Base-by-base conservation (phyloP, 2,797 vertebrate species). In the Anas bahamensis region DNA sequence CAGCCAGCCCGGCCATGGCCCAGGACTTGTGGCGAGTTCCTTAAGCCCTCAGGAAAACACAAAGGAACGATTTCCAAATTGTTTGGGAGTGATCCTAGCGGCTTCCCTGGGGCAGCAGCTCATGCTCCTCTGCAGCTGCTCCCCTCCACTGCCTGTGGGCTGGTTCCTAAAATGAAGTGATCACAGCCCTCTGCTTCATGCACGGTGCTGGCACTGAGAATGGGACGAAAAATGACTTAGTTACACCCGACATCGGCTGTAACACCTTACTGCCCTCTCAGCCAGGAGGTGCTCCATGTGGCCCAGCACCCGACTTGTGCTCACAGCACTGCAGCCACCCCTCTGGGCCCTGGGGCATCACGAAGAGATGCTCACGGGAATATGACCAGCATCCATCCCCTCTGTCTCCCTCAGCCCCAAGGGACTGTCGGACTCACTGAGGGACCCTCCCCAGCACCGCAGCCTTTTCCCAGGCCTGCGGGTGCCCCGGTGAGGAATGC, bases 401-500 rank as follows among this genome's bases (percentile, higher is more conserved):
- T 37, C 56, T 69, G 17, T 31, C 73, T 75, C 69, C 79, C 70
- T 73, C 39, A 1, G 5, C 33, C 86, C 82, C 66, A 50, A 78
- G 79, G 71, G 64, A 66, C 57, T 50, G 71, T 22, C 9, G 4
- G 64, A 57, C 78, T 95, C 85, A 83, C 92, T 92, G 73, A 52
- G 88, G 90, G 80, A 63, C 94, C 81, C 35, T 12, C 78, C 61
- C 23, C 37, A 13, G 83, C 96, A 76, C 76, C 46, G 53, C 73
- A 94, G 92, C 87, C 84, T 96, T 97, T 97, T 97, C 95, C 94
- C 96, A 96, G 96, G 97, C 96, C 94, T 48, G 95, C 61, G 91
- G 77, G 81, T 96, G 95, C 96, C 96, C 93, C 35, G 92, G 96
- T 95, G 93, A 97, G 97, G 98, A 98, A 98, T 97, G 97, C 94